Evolutionary conservation across 2,888 invertebrate genomes (phyloP).

Genomic region (Ophion obscuratus): DNA sequence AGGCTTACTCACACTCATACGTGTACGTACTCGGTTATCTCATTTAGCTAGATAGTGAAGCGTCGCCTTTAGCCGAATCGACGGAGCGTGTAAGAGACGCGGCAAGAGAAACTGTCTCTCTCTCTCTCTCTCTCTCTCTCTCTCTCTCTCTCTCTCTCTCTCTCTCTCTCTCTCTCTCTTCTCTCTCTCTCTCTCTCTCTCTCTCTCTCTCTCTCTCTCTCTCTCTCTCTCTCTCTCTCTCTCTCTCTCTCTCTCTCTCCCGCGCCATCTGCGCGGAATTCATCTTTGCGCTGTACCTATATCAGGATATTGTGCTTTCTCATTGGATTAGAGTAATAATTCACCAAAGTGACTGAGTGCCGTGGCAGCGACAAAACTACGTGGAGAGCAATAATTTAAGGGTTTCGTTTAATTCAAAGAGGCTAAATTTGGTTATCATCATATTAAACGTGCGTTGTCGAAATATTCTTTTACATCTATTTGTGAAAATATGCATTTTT

Average conservation of each 20-base stretch:
- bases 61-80: slow-evolving; percentile 69
- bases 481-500: too few relatives aligned
- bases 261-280: slow-evolving; percentile 56
- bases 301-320: slow-evolving; percentile 49
- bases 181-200: slow-evolving; percentile 21
- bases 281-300: slow-evolving; percentile 52
- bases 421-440: slow-evolving; percentile 29
- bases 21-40: slow-evolving; percentile 68
- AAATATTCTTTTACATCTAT: too few relatives aligned
- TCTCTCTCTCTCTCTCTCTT: too few relatives aligned
- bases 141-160: too few relatives aligned
- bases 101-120: slow-evolving; percentile 50
- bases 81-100: slow-evolving; percentile 70
- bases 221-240: too few relatives aligned
- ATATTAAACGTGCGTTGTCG: too few relatives aligned
- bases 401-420: slow-evolving; percentile 35
- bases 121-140: too few relatives aligned
- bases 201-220: slow-evolving; percentile 34
- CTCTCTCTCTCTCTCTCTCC: too few relatives aligned
- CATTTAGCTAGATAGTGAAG: slow-evolving; percentile 75
- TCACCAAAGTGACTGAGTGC: slow-evolving; percentile 65
- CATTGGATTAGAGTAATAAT: slow-evolving; percentile 62
- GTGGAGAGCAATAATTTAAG: slow-evolving; percentile 51
- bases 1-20: slow-evolving; percentile 53
- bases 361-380: slow-evolving; percentile 60